phyloP scores from a whole-genome alignment of 2,797 vertebrate genomes.

The Sebastes umbrosus region DNA sequence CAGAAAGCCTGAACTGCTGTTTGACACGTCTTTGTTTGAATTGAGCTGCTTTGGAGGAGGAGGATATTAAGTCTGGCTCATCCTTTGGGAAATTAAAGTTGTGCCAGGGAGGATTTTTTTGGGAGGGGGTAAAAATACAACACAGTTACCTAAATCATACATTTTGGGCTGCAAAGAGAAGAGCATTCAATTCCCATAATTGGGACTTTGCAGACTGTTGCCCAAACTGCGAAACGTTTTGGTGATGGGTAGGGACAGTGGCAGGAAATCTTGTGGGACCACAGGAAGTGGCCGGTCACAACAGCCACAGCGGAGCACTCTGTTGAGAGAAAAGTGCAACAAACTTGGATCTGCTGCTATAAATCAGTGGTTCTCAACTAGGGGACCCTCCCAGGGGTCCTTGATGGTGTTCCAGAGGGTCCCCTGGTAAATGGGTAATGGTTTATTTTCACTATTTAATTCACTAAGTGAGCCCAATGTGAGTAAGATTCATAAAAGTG shows the following conservation, averaged over 20 bases:
- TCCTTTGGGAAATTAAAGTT: constrained; percentile 51
- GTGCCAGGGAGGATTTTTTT: neutral
- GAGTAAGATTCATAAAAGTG: no score
- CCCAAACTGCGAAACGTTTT: constrained; percentile 11
- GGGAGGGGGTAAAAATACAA: constrained; percentile 21
- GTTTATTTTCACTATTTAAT: no score
- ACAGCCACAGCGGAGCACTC: neutral
- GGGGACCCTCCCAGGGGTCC: no score
- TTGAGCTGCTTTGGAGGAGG: constrained; percentile 30
- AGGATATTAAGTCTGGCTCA: constrained; percentile 31
- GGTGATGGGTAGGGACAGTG: constrained; percentile 11
- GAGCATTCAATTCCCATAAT: neutral
- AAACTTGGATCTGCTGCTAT: neutral
- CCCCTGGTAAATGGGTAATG: no score
- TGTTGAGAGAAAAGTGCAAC: no score
- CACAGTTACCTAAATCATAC: constrained; percentile 14
- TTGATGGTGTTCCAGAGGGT: no score
- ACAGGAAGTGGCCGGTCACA: constrained; percentile 57
- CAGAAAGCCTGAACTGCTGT: constrained; percentile 42
- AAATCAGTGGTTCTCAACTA: neutral
- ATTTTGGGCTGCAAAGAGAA: constrained; percentile 2
- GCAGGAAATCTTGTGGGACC: constrained; percentile 42
- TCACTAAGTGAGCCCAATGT: no score
- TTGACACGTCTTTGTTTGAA: constrained; percentile 63
- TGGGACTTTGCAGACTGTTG: neutral